phyloP scores from a whole-genome alignment of 1,140 invertebrate species.

The Drosophila chauvacae region DNA sequence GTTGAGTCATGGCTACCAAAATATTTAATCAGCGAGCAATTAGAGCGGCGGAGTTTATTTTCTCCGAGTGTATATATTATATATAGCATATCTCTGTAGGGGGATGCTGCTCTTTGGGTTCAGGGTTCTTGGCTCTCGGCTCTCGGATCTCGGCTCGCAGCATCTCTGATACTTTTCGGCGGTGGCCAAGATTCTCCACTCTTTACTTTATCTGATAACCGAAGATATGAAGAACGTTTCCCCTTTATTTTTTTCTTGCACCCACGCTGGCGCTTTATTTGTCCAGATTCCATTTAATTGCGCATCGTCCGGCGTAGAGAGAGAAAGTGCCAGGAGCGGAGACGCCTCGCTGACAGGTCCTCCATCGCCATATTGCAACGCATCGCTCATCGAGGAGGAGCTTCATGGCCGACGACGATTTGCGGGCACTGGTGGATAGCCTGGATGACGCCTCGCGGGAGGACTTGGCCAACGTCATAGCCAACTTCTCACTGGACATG shows the following conservation, averaged over 20 bases:
- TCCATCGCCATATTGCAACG: conserved; percentile 32
- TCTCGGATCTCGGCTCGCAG: too few species aligned
- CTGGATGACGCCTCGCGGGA: conserved; percentile 56
- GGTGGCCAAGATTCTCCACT: conserved; percentile 12
- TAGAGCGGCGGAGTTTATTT: conserved; percentile 21
- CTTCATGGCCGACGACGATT: conserved; percentile 69
- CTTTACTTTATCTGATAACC: conserved; percentile 43
- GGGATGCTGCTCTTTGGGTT: conserved; percentile 26
- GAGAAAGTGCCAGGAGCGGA: conserved; percentile 43
- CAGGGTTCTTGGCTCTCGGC: not conserved
- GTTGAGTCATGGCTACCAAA: conserved; percentile 39
- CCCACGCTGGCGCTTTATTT: conserved; percentile 32
- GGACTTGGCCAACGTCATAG: conserved; percentile 60
- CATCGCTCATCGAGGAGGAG: conserved; percentile 7
- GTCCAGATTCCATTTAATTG: conserved; percentile 53
- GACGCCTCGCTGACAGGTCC: conserved; percentile 45
- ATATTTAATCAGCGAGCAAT: conserved; percentile 39
- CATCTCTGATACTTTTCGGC: conserved; percentile 8
- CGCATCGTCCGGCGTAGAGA: conserved; percentile 34
- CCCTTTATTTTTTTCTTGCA: conserved; percentile 11
- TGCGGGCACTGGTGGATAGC: conserved; percentile 67
- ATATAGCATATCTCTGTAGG: conserved; percentile 39
- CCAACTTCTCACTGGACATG: conserved; percentile 77
- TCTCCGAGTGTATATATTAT: conserved; percentile 34
- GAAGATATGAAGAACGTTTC: conserved; percentile 26